These are phyloP conservation scores for Genyomyrus donnyi DNA, from an alignment of 2,113 vertebrate species.

Conservation along the genomic window DNA sequence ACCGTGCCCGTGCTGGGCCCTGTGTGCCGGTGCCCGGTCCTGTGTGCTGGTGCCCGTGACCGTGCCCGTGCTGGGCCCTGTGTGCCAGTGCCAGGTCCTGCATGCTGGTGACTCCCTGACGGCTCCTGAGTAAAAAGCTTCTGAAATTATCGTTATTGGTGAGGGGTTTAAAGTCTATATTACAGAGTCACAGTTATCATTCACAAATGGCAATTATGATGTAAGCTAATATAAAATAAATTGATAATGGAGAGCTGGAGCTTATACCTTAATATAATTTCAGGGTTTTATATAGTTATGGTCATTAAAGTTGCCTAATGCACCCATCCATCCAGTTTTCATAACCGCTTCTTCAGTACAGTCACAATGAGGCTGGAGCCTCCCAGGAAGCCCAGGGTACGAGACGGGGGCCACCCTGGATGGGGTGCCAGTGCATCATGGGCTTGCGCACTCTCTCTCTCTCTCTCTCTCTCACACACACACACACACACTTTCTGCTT, in stretches of 20 bases:
- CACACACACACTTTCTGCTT: neutral
- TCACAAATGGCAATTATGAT: neutral
- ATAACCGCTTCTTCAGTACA: neutral
- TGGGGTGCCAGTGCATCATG: neutral
- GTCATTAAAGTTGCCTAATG: neutral
- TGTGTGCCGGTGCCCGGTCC: too few relatives aligned
- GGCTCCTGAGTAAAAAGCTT: too few relatives aligned
- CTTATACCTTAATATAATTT: neutral
- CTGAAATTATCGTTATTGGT: neutral
- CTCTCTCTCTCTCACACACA: too few relatives aligned
- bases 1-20: too few relatives aligned
- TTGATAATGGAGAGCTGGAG: neutral
- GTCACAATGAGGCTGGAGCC: neutral
- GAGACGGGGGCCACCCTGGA: neutral
- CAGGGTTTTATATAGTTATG: neutral
- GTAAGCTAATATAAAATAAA: neutral
- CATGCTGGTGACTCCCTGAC: neutral
- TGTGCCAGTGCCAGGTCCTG: neutral
- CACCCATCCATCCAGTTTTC: neutral
- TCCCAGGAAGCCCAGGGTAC: neutral
- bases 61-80: neutral
- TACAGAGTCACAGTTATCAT: neutral
- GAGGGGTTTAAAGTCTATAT: neutral
- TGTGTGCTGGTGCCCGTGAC: neutral
- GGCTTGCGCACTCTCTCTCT: neutral